Conservation (phyloP, 1,140 invertebrate genomes). For the Drosophila bifasciata region DNA sequence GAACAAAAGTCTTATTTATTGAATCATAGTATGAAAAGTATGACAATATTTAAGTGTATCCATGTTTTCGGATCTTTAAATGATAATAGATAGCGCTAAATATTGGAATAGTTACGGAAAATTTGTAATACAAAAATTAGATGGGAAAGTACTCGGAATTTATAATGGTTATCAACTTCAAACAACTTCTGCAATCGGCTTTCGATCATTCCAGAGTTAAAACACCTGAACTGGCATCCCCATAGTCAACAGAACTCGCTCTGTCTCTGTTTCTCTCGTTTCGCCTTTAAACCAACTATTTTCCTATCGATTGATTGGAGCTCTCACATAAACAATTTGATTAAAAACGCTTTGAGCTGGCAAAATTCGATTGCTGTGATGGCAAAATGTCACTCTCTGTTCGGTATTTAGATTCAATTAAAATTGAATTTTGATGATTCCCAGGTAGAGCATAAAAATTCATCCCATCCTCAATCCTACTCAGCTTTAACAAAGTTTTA, state of each 20-base stretch:
- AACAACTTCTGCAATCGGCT: neutral
- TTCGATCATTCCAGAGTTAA: no score
- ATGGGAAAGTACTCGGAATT: neutral
- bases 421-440: slow-evolving; percentile 37
- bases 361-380: slow-evolving; percentile 35
- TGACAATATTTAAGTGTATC: neutral
- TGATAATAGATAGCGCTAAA: no score
- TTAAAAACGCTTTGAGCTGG: slow-evolving; percentile 18
- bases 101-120: neutral
- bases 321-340: slow-evolving; percentile 26
- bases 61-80: no score
- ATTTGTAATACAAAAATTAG: no score
- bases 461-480: slow-evolving; percentile 10
- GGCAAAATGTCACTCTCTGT: slow-evolving; percentile 7
- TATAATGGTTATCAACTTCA: neutral
- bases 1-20: neutral
- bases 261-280: neutral
- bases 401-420: slow-evolving; percentile 52
- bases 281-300: slow-evolving; percentile 14
- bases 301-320: slow-evolving; percentile 1
- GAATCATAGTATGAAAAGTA: neutral
- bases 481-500: slow-evolving; percentile 28
- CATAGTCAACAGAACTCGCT: neutral
- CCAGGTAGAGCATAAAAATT: slow-evolving; percentile 26
- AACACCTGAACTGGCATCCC: neutral